These are phyloP conservation scores for Caenorhabditis sp. DNA, from an alignment of 2,888 invertebrate genomes.

Conservation along the genomic window DNA sequence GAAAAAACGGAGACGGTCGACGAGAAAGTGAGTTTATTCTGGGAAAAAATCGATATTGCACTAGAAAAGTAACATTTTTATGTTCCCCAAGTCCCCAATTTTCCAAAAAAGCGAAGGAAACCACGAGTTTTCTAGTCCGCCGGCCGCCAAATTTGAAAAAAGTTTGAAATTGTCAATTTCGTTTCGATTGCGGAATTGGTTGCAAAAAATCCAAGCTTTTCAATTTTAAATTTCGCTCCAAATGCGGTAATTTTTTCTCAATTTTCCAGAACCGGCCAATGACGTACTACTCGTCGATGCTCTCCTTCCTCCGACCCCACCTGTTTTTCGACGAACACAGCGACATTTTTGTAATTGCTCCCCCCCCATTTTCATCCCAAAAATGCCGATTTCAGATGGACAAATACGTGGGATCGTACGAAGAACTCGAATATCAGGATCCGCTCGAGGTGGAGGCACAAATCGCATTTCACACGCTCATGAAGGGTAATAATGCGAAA, in stretches of 20 bases:
- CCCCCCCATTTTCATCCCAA: no score
- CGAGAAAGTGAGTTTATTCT: background rate
- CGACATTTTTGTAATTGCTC: no score
- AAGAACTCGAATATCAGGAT: conserved; percentile 26
- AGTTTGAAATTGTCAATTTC: no score
- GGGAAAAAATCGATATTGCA: background rate
- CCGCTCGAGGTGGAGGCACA: conserved; percentile 46
- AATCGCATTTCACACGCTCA: conserved; percentile 11
- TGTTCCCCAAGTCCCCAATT: no score
- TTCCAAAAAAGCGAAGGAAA: no score
- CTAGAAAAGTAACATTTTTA: background rate
- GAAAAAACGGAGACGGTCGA: conserved; percentile 27
- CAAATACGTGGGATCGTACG: background rate
- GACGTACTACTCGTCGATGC: conserved; percentile 6
- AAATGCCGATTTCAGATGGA: conserved; percentile 1
- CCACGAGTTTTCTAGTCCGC: no score
- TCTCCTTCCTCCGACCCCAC: background rate
- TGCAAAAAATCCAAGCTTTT: background rate
- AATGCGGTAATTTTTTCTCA: no score
- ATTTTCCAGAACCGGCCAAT: no score
- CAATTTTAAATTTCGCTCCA: background rate
- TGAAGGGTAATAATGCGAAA: no score
- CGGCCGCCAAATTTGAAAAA: no score
- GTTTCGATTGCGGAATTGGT: no score
- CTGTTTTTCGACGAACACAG: conserved; percentile 13